These are phyloP conservation scores for Eupithecia vulgata DNA, from an alignment of 2,888 invertebrate species.

Conservation along the genomic window DNA sequence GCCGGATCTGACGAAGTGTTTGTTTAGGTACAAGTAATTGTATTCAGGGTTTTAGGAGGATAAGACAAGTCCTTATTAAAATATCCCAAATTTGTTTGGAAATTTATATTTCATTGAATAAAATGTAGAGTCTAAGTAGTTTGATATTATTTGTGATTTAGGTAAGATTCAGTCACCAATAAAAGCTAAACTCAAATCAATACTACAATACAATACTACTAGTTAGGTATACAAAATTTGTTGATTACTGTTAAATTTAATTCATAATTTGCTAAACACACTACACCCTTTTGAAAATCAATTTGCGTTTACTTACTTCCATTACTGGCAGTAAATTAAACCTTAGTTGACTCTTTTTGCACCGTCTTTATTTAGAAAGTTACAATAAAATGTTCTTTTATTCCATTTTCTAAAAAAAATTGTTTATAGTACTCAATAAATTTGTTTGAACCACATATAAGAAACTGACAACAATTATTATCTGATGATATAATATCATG, in stretches of 20 bases:
- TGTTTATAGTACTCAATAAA: slow-evolving; percentile 81
- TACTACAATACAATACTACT: too few relatives aligned
- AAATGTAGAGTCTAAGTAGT: too few relatives aligned
- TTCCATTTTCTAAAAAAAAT: slow-evolving; percentile 53
- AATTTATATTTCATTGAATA: too few relatives aligned
- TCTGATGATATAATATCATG: slow-evolving; percentile 14
- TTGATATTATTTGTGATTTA: background rate
- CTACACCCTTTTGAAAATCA: too few relatives aligned
- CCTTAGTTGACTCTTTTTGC: background rate
- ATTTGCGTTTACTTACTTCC: background rate
- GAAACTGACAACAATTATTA: slow-evolving; percentile 58
- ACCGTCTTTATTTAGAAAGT: slow-evolving; percentile 57
- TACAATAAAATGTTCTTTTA: slow-evolving; percentile 61
- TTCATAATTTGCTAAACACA: background rate
- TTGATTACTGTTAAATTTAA: background rate
- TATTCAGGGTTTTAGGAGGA: too few relatives aligned
- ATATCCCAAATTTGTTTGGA: too few relatives aligned
- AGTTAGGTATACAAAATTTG: background rate
- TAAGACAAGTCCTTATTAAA: too few relatives aligned
- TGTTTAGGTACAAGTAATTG: too few relatives aligned
- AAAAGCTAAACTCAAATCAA: background rate
- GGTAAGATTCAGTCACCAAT: background rate
- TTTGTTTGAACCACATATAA: slow-evolving; percentile 84
- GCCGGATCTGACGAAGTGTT: too few relatives aligned
- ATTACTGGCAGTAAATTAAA: background rate